Percentiles rank a stretch among this genome's conserved stretches.
Evolutionary conservation across 2,113 vertebrate species (phyloP).

Genomic region (Gallinago media): DNA sequence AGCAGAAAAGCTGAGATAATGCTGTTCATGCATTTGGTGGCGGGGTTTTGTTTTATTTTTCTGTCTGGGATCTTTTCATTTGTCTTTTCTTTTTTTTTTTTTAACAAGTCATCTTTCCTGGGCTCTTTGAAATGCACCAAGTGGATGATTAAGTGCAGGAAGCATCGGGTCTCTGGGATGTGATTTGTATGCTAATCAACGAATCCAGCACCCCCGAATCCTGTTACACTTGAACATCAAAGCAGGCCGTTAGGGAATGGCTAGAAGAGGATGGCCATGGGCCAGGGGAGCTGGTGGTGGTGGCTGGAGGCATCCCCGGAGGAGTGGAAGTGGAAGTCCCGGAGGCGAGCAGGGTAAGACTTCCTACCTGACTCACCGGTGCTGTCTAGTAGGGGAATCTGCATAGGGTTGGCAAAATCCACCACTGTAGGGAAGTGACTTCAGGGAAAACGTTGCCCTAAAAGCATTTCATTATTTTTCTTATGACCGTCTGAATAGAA

Average conservation of each 20-base stretch:
- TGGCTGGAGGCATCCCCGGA: neutral
- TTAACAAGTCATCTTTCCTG: neutral
- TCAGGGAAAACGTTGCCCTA: neutral
- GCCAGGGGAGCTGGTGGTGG: neutral
- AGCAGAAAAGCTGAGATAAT: neutral
- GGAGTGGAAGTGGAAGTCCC: neutral
- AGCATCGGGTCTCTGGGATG: neutral
- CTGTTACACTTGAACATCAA: neutral
- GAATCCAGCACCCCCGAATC: neutral
- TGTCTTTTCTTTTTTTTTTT: neutral
- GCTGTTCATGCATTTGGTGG: rapidly evolving
- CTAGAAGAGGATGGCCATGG: neutral
- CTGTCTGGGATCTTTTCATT: neutral
- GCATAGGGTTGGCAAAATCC: neutral
- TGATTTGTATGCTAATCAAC: neutral
- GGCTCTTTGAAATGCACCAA: neutral
- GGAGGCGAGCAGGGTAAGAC: rapidly evolving
- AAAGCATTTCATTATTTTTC: constrained; percentile 1
- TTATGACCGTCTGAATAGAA: neutral
- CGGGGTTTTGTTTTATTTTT: rapidly evolving
- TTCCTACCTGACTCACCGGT: rapidly evolving
- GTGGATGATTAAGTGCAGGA: neutral
- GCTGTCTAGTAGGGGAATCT: neutral
- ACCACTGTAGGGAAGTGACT: neutral
- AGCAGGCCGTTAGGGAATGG: neutral